Percentiles rank a stretch among this genome's conserved stretches.
Conservation (phyloP, 1,140 invertebrate genomes). For the Megalonaias nervosa region DNA sequence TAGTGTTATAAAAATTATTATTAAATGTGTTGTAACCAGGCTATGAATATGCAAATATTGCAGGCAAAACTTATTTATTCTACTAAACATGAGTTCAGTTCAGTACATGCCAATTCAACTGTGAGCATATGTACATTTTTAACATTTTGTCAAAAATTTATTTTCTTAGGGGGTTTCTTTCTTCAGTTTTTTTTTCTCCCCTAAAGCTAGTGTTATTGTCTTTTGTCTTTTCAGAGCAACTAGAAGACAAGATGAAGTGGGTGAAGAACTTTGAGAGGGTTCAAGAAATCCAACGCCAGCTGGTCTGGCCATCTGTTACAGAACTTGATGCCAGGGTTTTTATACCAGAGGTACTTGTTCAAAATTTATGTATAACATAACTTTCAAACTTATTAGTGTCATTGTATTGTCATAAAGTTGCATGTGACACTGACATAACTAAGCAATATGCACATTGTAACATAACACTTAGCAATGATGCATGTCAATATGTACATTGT, state of each 20-base stretch:
- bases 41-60: neutral
- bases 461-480: too few relatives aligned
- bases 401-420: neutral
- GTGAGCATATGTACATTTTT: neutral
- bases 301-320: slow-evolving; percentile 79
- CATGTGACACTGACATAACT: too few relatives aligned
- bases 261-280: slow-evolving; percentile 82
- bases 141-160: neutral
- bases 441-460: too few relatives aligned
- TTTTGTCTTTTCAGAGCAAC: slow-evolving; percentile 74
- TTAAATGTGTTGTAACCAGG: too few relatives aligned
- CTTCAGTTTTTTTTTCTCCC: too few relatives aligned
- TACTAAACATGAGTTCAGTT: neutral
- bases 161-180: neutral
- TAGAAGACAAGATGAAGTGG: slow-evolving; percentile 84
- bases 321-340: slow-evolving; percentile 79
- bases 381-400: neutral
- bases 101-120: neutral
- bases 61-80: neutral
- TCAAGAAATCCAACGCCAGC: slow-evolving; percentile 80
- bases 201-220: neutral
- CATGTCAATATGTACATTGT: too few relatives aligned
- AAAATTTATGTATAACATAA: neutral
- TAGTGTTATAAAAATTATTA: too few relatives aligned
- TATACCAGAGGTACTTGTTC: slow-evolving; percentile 76